Conservation (phyloP, 2,888 invertebrate genomes). For the Pilophorus perplexus region DNA sequence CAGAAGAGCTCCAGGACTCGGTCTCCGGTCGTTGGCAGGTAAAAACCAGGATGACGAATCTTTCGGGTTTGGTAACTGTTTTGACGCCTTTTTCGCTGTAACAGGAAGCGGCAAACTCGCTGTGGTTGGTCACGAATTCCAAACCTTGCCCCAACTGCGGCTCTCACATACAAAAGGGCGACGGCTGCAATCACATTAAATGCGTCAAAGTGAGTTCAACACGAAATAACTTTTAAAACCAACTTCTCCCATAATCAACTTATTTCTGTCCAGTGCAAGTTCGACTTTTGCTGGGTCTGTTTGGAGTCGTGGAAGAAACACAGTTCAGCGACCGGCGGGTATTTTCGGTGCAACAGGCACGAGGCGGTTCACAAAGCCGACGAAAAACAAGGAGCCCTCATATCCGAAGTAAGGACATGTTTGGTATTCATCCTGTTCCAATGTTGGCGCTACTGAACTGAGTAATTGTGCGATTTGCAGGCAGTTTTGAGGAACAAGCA, state of each 20-base stretch:
- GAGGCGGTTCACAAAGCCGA: conserved; percentile 64
- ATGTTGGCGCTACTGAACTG: neutral
- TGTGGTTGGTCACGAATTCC: conserved; percentile 68
- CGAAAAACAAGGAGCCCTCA: conserved; percentile 59
- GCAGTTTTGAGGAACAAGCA: conserved; percentile 50
- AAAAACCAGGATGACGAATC: no score
- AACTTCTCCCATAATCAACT: no score
- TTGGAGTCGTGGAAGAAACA: conserved; percentile 69
- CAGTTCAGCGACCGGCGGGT: conserved; percentile 67
- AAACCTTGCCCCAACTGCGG: conserved; percentile 70
- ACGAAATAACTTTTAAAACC: no score
- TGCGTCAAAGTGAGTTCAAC: conserved; percentile 59
- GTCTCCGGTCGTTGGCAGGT: conserved; percentile 55
- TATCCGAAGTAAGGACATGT: conserved; percentile 55
- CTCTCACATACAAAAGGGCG: conserved; percentile 69
- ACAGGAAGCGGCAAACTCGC: conserved; percentile 63
- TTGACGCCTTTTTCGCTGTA: no score
- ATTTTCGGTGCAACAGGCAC: conserved; percentile 64
- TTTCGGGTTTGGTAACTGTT: no score
- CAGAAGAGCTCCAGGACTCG: conserved; percentile 58
- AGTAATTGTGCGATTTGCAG: neutral
- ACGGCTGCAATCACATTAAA: conserved; percentile 71
- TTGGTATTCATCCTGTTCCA: no score
- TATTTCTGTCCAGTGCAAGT: conserved; percentile 57
- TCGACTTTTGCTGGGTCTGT: conserved; percentile 72